phyloP scores from a whole-genome alignment of 1,140 invertebrate genomes.

The Gyrodactylus bullatarudis region DNA sequence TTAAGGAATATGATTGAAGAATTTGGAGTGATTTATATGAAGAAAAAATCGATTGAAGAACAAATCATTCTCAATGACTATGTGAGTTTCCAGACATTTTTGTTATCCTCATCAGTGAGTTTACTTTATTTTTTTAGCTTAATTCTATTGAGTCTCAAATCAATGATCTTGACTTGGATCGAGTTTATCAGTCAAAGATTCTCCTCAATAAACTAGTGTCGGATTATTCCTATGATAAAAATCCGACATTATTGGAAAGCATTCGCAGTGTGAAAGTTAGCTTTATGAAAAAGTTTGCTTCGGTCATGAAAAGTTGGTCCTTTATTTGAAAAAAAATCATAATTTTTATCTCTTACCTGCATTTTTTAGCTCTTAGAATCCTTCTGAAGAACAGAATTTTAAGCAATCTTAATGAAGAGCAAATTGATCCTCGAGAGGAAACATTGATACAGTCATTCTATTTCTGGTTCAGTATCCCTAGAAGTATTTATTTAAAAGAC shows the following conservation, averaged over 20 bases:
- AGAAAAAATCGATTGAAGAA: not conserved
- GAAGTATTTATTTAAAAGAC: not conserved
- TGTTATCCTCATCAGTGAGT: not conserved
- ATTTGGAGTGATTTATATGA: not conserved
- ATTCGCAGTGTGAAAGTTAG: not conserved
- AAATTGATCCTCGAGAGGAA: not conserved
- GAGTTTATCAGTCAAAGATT: not conserved
- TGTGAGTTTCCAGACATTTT: not conserved
- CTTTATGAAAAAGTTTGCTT: not conserved
- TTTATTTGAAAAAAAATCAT: not conserved
- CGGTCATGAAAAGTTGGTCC: not conserved
- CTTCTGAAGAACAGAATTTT: no score
- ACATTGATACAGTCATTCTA: not conserved
- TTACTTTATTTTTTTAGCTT: not conserved
- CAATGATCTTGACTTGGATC: not conserved
- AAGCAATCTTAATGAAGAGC: no score
- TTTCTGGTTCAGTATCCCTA: not conserved
- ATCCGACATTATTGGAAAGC: not conserved
- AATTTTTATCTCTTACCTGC: no score
- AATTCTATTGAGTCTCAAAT: not conserved
- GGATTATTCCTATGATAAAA: not conserved
- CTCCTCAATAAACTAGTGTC: not conserved
- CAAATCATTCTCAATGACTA: not conserved
- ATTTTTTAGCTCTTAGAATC: no score
- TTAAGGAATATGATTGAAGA: not conserved